A percentile compares a stretch with the other conserved stretches of the same genome.
phyloP scores from a whole-genome alignment of 2,888 invertebrate species.

The Lasius platythorax region DNA sequence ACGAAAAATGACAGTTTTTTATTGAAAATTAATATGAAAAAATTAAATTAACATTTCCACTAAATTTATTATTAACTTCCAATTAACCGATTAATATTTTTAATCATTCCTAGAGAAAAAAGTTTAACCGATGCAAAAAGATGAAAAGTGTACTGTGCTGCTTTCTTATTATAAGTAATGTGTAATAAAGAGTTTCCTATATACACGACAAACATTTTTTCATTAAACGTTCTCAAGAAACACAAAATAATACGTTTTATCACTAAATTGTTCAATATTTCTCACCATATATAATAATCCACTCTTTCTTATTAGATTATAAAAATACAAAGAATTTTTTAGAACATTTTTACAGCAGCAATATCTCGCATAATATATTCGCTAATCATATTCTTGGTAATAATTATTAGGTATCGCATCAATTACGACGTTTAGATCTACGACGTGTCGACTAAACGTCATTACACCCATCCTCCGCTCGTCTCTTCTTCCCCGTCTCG shows the following conservation, averaged over 20 bases:
- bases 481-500: background rate
- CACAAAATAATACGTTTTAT: background rate
- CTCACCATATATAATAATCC: background rate
- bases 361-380: conserved; percentile 5
- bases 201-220: background rate
- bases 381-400: conserved; percentile 36
- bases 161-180: too few species aligned
- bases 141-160: background rate
- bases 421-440: conserved; percentile 52
- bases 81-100: background rate
- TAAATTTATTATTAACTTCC: background rate
- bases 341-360: background rate
- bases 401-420: conserved; percentile 40
- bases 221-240: background rate
- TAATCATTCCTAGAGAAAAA: background rate
- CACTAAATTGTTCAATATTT: background rate
- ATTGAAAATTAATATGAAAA: conserved; percentile 5
- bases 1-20: background rate
- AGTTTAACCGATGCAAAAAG: background rate
- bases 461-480: conserved; percentile 36
- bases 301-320: background rate
- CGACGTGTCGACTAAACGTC: conserved; percentile 55
- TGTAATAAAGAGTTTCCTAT: background rate
- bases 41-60: background rate
- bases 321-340: background rate